A percentile compares a stretch with the other conserved stretches of the same genome.
Evolutionary conservation across 2,797 vertebrate genomes (phyloP).

Genomic region (Chanos chanos): DNA sequence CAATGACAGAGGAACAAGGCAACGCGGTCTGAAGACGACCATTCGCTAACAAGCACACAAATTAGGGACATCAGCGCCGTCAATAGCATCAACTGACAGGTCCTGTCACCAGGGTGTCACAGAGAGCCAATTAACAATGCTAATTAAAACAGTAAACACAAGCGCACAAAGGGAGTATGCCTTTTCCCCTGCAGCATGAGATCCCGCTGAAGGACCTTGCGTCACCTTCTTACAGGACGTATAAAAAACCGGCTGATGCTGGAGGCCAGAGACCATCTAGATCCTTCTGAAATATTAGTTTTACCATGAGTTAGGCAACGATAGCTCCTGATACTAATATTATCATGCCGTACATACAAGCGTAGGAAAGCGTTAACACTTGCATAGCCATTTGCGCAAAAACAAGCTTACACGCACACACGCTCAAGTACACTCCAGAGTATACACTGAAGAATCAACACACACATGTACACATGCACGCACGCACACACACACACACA

Average conservation of each 20-base stretch:
- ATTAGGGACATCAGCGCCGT: conserved; percentile 69
- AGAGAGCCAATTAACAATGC: conserved; percentile 93
- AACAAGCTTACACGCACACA: conserved; percentile 1
- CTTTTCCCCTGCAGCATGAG: conserved; percentile 60
- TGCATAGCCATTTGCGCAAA: background rate
- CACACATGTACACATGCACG: background rate
- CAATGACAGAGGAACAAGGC: conserved; percentile 69
- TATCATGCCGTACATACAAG: too few relatives aligned
- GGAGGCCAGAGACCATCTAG: too few relatives aligned
- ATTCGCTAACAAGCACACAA: conserved; percentile 73
- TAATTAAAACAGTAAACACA: conserved; percentile 93
- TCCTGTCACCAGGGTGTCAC: conserved; percentile 86
- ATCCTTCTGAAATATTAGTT: too few relatives aligned
- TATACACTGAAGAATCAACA: background rate
- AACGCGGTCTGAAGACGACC: conserved; percentile 50
- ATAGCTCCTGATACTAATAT: too few relatives aligned
- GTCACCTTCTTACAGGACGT: conserved; percentile 49
- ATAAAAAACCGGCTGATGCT: conserved; percentile 50
- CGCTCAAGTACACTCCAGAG: background rate
- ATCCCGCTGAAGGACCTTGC: conserved; percentile 47
- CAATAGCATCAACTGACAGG: conserved; percentile 77
- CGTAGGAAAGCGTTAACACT: too few relatives aligned
- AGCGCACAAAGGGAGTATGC: conserved; percentile 69
- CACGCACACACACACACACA: background rate
- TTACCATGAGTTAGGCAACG: too few relatives aligned